A percentile compares a stretch with the other conserved stretches of the same genome.
phyloP scores from a whole-genome alignment of 92 coral and sea anemone species.

The Hydrozoanthus gracilis region DNA sequence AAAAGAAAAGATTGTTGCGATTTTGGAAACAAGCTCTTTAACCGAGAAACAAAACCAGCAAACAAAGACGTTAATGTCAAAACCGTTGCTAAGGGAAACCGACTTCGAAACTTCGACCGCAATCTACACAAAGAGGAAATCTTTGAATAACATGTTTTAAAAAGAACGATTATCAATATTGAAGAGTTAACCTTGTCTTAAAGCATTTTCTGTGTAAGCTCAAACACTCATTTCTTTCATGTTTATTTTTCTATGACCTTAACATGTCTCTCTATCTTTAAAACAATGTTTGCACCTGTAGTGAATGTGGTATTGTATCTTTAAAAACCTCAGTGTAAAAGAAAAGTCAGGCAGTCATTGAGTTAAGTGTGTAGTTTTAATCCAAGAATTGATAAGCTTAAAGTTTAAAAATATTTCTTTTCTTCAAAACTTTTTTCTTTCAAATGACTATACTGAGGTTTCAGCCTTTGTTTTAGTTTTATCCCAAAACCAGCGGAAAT shows the following conservation, averaged over 20 bases:
- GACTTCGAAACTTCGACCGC: not conserved
- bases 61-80: not conserved
- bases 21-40: constrained; percentile 15
- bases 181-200: not conserved
- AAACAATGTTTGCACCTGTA: constrained; percentile 42
- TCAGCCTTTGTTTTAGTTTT: no score
- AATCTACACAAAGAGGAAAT: not conserved
- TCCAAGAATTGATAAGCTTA: not conserved
- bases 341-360: not conserved
- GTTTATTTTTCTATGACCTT: constrained; percentile 33
- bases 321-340: not conserved
- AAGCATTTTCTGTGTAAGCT: not conserved
- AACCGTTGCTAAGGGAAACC: constrained; percentile 25
- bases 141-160: not conserved
- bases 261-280: constrained; percentile 16
- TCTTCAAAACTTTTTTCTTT: not conserved
- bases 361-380: not conserved
- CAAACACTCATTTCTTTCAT: not conserved
- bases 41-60: not conserved
- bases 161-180: not conserved
- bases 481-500: no score
- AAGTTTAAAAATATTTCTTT: not conserved
- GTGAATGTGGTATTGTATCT: not conserved
- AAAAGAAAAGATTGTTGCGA: constrained; percentile 22
- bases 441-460: not conserved